phyloP scores from a whole-genome alignment of 2,888 invertebrate genomes.

The Tinea trinotella region DNA sequence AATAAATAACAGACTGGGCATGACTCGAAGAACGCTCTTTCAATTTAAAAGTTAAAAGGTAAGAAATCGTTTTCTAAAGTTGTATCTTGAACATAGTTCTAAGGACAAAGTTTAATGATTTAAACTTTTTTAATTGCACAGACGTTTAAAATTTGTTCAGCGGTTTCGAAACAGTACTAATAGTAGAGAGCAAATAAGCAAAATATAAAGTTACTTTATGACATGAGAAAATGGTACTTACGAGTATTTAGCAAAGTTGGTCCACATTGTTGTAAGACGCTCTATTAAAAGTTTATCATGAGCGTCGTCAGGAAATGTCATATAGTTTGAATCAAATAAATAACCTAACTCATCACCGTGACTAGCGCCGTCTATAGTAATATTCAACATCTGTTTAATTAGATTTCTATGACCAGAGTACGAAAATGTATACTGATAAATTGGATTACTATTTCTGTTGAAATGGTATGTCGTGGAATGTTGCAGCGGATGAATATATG shows the following conservation, averaged over 20 bases:
- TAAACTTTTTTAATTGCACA: conserved; percentile 8
- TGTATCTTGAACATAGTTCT: background rate
- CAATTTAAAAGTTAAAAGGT: conserved; percentile 16
- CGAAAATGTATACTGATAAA: conserved; percentile 44
- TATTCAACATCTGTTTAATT: conserved; percentile 25
- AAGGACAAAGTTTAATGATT: conserved; percentile 8
- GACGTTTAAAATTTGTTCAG: conserved; percentile 10
- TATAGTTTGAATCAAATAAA: conserved; percentile 31
- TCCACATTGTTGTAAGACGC: conserved; percentile 47
- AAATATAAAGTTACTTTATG: background rate
- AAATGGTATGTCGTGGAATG: conserved; percentile 34
- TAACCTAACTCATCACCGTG: conserved; percentile 46
- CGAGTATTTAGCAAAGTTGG: conserved; percentile 51
- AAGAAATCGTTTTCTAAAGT: background rate
- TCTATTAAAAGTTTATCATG: conserved; percentile 38
- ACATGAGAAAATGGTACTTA: conserved; percentile 25
- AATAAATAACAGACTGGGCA: too few species aligned
- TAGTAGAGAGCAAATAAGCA: background rate
- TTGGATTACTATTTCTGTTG: conserved; percentile 27
- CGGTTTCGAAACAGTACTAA: background rate
- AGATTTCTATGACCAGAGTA: conserved; percentile 36
- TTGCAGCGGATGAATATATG: conserved; percentile 35
- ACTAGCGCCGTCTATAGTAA: conserved; percentile 28
- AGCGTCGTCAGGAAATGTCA: conserved; percentile 24
- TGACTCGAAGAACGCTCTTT: background rate